Percentiles rank a stretch among this genome's conserved stretches.
Conservation (phyloP, 2,888 invertebrate species). For the Myopa testacea region DNA sequence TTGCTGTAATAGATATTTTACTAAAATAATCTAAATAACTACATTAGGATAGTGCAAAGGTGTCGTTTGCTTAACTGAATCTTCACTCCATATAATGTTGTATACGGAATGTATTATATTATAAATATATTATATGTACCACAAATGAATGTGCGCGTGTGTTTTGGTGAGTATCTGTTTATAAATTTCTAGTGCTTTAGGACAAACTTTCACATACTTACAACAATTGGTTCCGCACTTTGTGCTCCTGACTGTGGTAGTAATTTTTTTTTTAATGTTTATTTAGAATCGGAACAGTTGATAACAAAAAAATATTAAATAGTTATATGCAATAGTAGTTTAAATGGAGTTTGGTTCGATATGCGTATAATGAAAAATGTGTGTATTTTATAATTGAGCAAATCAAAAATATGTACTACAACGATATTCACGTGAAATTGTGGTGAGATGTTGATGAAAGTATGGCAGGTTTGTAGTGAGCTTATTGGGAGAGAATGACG, state of each 20-base stretch:
- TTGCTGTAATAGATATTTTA: too few species aligned
- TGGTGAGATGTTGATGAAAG: constrained; percentile 17
- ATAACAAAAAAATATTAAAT: constrained; percentile 41
- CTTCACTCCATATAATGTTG: neutral
- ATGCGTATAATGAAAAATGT: too few species aligned
- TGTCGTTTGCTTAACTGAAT: too few species aligned
- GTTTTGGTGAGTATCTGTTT: neutral
- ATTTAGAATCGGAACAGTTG: constrained; percentile 38
- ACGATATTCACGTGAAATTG: neutral
- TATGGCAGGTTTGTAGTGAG: too few species aligned
- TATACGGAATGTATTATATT: constrained; percentile 30
- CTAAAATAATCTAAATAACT: too few species aligned
- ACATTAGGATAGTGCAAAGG: too few species aligned
- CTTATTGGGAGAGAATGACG: too few species aligned
- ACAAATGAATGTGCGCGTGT: neutral
- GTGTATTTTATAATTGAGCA: too few species aligned
- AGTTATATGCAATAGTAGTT: constrained; percentile 26
- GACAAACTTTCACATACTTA: constrained; percentile 73
- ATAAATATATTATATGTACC: too few species aligned
- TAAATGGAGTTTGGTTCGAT: neutral
- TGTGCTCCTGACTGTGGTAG: constrained; percentile 80
- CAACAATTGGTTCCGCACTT: constrained; percentile 95
- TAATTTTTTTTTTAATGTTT: constrained; percentile 48
- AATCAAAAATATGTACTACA: too few species aligned
- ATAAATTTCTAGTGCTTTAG: constrained; percentile 42